These are phyloP conservation scores for cat (Felis catus) DNA, from an alignment of 2,113 vertebrate species.

Conservation along the genomic window F.catus_Fca126_mat1.0 CM031420.1:79274001-79274500, in stretches of 20 bases:
- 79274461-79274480: background rate
- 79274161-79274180: background rate
- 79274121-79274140: too few relatives aligned
- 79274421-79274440: background rate
- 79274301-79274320: background rate
- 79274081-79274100: too few relatives aligned
- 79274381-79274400: background rate
- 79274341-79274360: accelerated
- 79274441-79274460: background rate
- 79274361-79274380: background rate
- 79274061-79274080: too few relatives aligned
- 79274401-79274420: background rate
- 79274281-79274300: background rate
- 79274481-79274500: background rate
- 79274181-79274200: background rate
- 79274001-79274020: too few relatives aligned
- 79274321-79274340: background rate
- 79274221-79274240: background rate
- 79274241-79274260: background rate
- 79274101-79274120: too few relatives aligned
- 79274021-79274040: too few relatives aligned
- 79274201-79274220: background rate
- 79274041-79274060: too few relatives aligned
- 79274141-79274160: background rate
- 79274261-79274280: background rate